Percentiles rank a stretch among this genome's conserved stretches.
These are phyloP conservation scores for Phrynocephalus vlangalii DNA, from an alignment of 2,797 vertebrate genomes.

Conservation along the genomic window DNA sequence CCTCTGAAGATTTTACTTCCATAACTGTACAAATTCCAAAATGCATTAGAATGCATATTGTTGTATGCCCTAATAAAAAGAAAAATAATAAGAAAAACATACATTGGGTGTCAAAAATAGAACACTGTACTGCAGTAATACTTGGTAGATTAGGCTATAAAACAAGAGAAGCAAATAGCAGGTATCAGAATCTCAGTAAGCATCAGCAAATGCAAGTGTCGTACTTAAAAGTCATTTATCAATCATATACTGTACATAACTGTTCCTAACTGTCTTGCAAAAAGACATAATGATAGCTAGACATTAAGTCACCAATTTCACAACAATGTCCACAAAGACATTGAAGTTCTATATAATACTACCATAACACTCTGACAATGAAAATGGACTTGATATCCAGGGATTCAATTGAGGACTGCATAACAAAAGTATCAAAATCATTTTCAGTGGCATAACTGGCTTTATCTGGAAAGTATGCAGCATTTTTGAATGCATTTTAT, in stretches of 20 bases:
- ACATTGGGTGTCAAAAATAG: conserved; percentile 73
- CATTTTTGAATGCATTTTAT: conserved; percentile 80
- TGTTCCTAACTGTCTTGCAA: conserved; percentile 82
- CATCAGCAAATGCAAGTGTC: conserved; percentile 81
- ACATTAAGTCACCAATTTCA: conserved; percentile 86
- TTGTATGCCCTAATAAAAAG: conserved; percentile 69
- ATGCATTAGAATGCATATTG: conserved; percentile 70
- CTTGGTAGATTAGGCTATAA: conserved; percentile 73
- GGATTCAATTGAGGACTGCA: conserved; percentile 81
- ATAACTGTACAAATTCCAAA: conserved; percentile 75
- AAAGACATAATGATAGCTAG: conserved; percentile 85
- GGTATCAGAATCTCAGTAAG: conserved; percentile 79
- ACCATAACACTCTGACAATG: conserved; percentile 86
- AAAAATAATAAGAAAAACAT: conserved; percentile 56
- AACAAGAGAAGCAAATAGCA: conserved; percentile 78
- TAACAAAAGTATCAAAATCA: conserved; percentile 79
- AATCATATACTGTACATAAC: conserved; percentile 83
- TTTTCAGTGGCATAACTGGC: conserved; percentile 76
- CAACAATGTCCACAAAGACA: conserved; percentile 87
- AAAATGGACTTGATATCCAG: conserved; percentile 83
- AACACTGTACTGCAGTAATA: conserved; percentile 76
- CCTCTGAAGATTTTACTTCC: conserved; percentile 66
- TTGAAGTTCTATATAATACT: conserved; percentile 86
- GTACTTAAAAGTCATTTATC: conserved; percentile 80
- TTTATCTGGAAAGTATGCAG: conserved; percentile 76